Percentiles rank a stretch among this genome's conserved stretches.
Evolutionary conservation across 1,140 invertebrate species (phyloP).

Genomic region (Triops longicaudatus): DNA sequence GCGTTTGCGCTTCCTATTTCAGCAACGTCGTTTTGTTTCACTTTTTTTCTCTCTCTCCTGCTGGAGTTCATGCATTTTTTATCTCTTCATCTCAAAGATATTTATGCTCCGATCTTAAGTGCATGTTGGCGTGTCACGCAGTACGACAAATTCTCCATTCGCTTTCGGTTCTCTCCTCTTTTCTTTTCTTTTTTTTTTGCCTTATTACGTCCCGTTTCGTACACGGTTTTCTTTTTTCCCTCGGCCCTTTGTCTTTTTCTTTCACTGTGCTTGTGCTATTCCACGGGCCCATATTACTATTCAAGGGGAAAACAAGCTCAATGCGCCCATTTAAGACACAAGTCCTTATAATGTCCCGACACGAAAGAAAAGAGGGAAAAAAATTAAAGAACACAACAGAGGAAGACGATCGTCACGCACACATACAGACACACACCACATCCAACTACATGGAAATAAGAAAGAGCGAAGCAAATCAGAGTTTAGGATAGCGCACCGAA

Average conservation of each 20-base stretch:
- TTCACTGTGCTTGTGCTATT: background rate
- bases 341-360: constrained; percentile 2
- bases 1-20: background rate
- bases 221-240: no score
- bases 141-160: constrained; percentile 4
- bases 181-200: background rate
- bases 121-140: constrained; percentile 13
- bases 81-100: constrained; percentile 10
- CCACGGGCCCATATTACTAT: background rate
- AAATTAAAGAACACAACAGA: background rate
- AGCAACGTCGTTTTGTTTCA: background rate
- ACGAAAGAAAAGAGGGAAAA: background rate
- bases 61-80: constrained; percentile 1
- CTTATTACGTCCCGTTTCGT: background rate
- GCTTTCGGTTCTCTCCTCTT: background rate
- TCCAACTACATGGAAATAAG: background rate
- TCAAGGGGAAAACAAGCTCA: constrained; percentile 11
- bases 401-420: constrained; percentile 6
- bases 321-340: constrained; percentile 11
- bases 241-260: background rate
- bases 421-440: background rate
- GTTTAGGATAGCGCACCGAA: background rate
- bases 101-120: background rate
- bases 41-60: background rate
- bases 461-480: background rate